phyloP scores from a whole-genome alignment of 2,888 invertebrate species.

The Hymenopus coronatus region DNA sequence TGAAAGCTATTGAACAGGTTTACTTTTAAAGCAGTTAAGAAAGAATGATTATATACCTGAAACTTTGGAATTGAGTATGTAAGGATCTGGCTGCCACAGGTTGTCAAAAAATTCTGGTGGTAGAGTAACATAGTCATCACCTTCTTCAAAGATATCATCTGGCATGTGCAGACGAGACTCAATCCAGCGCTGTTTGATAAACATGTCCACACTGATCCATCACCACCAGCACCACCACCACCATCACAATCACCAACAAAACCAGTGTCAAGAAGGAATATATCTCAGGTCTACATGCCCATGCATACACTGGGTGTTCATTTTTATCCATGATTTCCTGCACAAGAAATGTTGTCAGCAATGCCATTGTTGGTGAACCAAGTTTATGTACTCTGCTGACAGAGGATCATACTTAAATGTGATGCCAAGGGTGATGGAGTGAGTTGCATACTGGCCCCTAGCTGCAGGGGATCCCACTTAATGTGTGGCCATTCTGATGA shows the following conservation, averaged over 20 bases:
- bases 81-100: constrained; percentile 86
- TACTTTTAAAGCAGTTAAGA: too few relatives aligned
- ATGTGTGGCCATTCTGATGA: too few relatives aligned
- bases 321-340: too few relatives aligned
- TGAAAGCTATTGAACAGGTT: constrained; percentile 28
- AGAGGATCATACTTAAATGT: too few relatives aligned
- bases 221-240: not conserved
- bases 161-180: constrained; percentile 74
- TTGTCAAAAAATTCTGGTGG: constrained; percentile 79
- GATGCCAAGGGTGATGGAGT: too few relatives aligned
- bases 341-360: too few relatives aligned
- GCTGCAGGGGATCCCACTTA: too few relatives aligned
- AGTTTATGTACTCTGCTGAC: too few relatives aligned
- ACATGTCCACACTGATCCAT: constrained; percentile 72
- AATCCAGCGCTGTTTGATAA: constrained; percentile 76
- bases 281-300: not conserved
- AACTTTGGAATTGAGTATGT: constrained; percentile 80
- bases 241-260: constrained; percentile 18
- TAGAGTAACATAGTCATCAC: constrained; percentile 75
- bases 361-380: too few relatives aligned
- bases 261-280: not conserved
- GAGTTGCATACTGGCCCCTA: too few relatives aligned
- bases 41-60: constrained; percentile 57
- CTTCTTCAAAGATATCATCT: constrained; percentile 74
- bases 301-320: not conserved